These are phyloP conservation scores for Oenanthe oenanthe DNA, from an alignment of 2,113 vertebrate species.

Conservation along the genomic window DNA sequence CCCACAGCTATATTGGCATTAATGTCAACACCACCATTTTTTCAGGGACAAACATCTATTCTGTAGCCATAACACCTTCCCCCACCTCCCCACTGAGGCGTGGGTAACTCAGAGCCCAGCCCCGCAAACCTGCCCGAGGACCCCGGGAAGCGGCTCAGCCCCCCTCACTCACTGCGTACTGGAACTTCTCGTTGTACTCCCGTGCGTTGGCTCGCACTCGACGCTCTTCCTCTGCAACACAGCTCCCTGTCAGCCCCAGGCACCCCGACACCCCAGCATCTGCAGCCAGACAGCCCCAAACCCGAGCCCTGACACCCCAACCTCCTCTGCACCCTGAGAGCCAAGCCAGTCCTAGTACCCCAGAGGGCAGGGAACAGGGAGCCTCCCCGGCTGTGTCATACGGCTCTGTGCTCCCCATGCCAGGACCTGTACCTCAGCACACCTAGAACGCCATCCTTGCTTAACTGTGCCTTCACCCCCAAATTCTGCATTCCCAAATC, in stretches of 20 bases:
- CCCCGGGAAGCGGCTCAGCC: accelerated
- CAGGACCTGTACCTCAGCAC: not conserved
- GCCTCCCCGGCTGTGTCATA: not conserved
- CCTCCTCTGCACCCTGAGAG: not conserved
- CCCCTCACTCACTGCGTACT: slow-evolving; percentile 86
- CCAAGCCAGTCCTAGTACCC: not conserved
- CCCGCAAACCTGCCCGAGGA: not conserved
- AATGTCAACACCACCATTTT: not conserved
- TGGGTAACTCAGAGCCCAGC: not conserved
- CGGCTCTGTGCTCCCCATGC: not conserved
- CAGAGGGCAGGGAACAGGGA: not conserved
- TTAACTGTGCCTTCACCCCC: not conserved
- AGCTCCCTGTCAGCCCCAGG: not conserved
- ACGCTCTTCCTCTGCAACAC: slow-evolving; percentile 88
- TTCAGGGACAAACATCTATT: not conserved
- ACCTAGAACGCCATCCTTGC: not conserved
- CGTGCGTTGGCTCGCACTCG: slow-evolving; percentile 88
- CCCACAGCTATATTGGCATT: not conserved
- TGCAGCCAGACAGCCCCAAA: not conserved
- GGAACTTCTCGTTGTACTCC: slow-evolving; percentile 94
- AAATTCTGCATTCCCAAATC: not conserved
- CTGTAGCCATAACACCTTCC: not conserved
- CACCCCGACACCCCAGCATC: accelerated
- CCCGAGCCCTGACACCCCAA: not conserved
- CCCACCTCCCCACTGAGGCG: accelerated